Conservation (phyloP, 2,797 vertebrate species). For the Neoniphon sammara region DNA sequence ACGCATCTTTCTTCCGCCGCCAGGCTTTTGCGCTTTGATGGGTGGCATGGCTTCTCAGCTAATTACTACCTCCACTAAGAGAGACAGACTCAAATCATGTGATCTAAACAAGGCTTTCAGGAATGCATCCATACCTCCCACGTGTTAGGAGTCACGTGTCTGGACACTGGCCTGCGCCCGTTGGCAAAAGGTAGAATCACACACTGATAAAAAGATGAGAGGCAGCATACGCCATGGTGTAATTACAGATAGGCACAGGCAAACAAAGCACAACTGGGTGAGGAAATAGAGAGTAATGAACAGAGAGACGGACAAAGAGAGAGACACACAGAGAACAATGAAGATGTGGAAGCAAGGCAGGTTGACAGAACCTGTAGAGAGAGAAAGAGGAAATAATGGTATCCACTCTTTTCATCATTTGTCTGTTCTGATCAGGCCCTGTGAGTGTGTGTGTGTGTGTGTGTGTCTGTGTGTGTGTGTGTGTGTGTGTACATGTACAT, state of each 20-base stretch:
- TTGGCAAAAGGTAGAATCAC: conserved; percentile 52
- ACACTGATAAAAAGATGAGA: conserved; percentile 49
- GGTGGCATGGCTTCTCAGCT: conserved; percentile 3
- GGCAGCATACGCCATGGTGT: conserved; percentile 44
- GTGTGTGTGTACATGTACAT: neutral
- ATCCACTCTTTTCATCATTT: conserved; percentile 22
- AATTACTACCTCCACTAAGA: conserved; percentile 16
- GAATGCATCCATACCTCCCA: conserved; percentile 44
- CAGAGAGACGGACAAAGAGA: neutral
- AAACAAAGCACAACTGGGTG: conserved; percentile 26
- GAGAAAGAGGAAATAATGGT: conserved; percentile 14
- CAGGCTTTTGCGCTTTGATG: neutral
- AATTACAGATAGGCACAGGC: conserved; percentile 29
- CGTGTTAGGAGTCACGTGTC: conserved; percentile 36
- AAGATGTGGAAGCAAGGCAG: neutral
- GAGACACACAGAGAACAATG: neutral
- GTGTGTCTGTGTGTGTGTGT: neutral
- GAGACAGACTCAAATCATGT: conserved; percentile 4
- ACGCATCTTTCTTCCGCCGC: neutral
- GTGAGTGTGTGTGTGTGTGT: neutral
- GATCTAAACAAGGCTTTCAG: conserved; percentile 38
- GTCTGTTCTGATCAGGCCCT: conserved; percentile 9
- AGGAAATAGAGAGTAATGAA: conserved; percentile 17
- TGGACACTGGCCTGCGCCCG: conserved; percentile 50
- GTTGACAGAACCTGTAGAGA: neutral